Evolutionary conservation across 2,113 vertebrate genomes (phyloP).

Genomic region (Cepphus grylle): DNA sequence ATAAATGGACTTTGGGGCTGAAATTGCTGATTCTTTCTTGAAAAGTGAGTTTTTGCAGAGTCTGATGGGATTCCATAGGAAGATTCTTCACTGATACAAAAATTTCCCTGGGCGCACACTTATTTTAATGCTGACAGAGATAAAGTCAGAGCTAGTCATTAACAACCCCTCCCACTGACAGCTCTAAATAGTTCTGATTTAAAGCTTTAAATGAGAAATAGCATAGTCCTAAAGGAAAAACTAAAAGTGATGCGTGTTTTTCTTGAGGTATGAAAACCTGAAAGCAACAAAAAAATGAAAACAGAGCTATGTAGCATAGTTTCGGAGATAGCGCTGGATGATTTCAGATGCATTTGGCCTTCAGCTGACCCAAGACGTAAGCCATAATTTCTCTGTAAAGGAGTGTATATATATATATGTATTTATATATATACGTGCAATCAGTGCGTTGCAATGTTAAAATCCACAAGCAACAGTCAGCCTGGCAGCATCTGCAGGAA

Average conservation of each 20-base stretch:
- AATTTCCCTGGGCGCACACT: not conserved
- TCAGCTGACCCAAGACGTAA: not conserved
- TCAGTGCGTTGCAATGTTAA: not conserved
- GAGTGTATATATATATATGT: not conserved
- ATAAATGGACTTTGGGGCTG: not conserved
- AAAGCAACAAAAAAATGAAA: not conserved
- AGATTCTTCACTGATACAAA: not conserved
- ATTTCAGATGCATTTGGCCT: not conserved
- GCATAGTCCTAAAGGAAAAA: not conserved
- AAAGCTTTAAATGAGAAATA: not conserved
- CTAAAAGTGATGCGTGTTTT: not conserved
- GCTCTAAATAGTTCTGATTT: not conserved
- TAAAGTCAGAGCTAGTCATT: not conserved
- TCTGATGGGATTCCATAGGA: not conserved
- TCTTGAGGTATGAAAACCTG: not conserved
- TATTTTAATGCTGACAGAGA: not conserved
- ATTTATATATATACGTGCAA: not conserved
- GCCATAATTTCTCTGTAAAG: not conserved
- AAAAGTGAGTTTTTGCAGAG: not conserved
- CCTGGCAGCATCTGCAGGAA: not conserved
- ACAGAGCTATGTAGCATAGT: not conserved
- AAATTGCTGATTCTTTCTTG: not conserved
- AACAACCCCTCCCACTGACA: not conserved
- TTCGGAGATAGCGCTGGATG: not conserved
- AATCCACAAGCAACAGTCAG: not conserved